Evolutionary conservation across 2,888 invertebrate species (phyloP), one percentile per base, ranked within the genome.

Genomic region (Chelonus formosanus): DNA sequence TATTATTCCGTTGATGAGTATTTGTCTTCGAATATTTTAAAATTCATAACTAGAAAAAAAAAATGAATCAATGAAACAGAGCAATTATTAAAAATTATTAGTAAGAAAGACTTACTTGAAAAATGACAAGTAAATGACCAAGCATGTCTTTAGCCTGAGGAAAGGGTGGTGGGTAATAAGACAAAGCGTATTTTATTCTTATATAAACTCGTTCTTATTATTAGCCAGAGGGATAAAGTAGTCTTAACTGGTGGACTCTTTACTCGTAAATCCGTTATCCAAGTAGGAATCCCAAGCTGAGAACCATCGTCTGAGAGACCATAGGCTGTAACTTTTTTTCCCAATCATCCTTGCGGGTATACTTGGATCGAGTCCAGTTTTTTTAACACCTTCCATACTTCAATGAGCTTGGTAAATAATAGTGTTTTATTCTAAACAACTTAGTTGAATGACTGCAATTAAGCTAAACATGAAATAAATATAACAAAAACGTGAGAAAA

Each of bases 191-290:
- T 44, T 54, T 62, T 62, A 62, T 62, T 34, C 54, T 56, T 55
- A 55, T 45, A 47, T 58, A 47, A 65, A 57, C 59, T 65, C 36
- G 59, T 59, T 58, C 54, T 64, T 64, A 64, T 58, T 54, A 59
- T 53, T 59, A 32, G 65, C 59, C 65, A 65, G 58, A 58, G 53
- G 59, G 40, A 40, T 40, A 40, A 6, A 40, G 6, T 40, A 40
- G 40, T 40, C 40, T 40, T 40, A 5, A 40, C 40, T 40, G 20
- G 6, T 40, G 40, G 40, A 40, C 40, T 40, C 36, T 48, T 47
- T 56, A 63, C 65, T 58, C 68, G 67, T 71, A 71, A 71, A 71
- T 71, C 67, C 68, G 69, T 70, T 69, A 71, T 68, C 57, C 63
- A 54, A 43, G 53, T 61, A 63, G 56, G 48, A 48, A 64, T 59